A percentile compares a stretch with the other conserved stretches of the same genome.
Evolutionary conservation across 2,113 vertebrate species (phyloP).

Genomic region (Spea bombifrons): DNA sequence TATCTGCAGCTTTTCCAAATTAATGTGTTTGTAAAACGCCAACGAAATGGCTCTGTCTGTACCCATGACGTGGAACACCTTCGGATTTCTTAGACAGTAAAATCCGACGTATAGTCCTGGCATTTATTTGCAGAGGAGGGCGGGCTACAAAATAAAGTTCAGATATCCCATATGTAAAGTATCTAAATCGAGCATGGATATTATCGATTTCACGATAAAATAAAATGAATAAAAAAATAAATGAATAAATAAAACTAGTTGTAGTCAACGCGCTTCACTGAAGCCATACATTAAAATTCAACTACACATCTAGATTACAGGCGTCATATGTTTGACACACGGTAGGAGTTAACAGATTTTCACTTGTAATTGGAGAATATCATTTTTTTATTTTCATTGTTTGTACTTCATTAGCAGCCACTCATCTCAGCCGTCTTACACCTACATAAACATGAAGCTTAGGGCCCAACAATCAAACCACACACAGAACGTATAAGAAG

Average conservation of each 20-base stretch:
- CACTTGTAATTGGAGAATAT: constrained; percentile 12
- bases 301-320: constrained; percentile 21
- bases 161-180: too few relatives aligned
- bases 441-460: constrained; percentile 31
- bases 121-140: too few relatives aligned
- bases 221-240: too few relatives aligned
- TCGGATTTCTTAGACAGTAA: too few relatives aligned
- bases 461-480: constrained; percentile 20
- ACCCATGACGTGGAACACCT: too few relatives aligned
- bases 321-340: constrained; percentile 5
- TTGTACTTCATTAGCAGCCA: constrained; percentile 32
- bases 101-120: too few relatives aligned
- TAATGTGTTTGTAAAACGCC: too few relatives aligned
- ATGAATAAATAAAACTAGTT: neutral
- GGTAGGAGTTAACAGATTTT: constrained; percentile 23
- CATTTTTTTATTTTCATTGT: constrained; percentile 16
- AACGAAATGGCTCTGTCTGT: too few relatives aligned
- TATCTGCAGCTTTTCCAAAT: too few relatives aligned
- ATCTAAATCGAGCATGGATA: too few relatives aligned
- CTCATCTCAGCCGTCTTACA: constrained; percentile 20
- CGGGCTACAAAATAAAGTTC: too few relatives aligned
- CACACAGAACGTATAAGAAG: constrained; percentile 26
- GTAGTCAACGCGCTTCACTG: neutral
- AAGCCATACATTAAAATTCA: neutral
- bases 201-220: too few relatives aligned